Conservation (phyloP, 2,888 invertebrate species). For the Asteroscopus sphinx region DNA sequence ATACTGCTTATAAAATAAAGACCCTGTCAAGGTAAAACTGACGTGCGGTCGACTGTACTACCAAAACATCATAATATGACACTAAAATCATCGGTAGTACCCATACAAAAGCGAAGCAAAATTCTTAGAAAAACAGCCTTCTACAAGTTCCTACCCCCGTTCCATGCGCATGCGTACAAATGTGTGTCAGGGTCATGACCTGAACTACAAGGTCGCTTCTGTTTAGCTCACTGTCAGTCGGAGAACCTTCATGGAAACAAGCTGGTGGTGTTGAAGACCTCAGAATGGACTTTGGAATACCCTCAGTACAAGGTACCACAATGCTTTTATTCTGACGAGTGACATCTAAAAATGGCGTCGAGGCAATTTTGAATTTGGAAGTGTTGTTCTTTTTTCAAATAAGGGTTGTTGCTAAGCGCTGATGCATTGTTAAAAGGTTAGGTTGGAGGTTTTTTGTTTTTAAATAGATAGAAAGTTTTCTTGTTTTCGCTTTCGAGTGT, state of each 20-base stretch:
- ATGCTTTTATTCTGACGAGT: not conserved
- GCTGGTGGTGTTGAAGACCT: slow-evolving; percentile 33
- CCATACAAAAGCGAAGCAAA: not conserved
- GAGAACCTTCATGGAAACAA: slow-evolving; percentile 43
- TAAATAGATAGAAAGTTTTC: slow-evolving; percentile 1
- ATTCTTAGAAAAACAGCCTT: slow-evolving; percentile 18
- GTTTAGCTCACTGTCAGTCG: slow-evolving; percentile 76
- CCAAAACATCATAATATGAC: slow-evolving; percentile 16
- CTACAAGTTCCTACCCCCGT: slow-evolving; percentile 3
- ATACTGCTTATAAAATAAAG: too few species aligned
- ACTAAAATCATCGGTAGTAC: slow-evolving; percentile 28
- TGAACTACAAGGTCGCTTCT: slow-evolving; percentile 81
- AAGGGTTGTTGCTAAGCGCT: slow-evolving; percentile 33
- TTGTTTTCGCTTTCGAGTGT: slow-evolving; percentile 2
- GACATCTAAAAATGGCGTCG: slow-evolving; percentile 18
- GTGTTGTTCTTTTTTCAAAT: slow-evolving; percentile 30
- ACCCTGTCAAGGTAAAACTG: too few species aligned
- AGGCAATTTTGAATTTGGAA: slow-evolving; percentile 1
- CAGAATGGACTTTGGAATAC: slow-evolving; percentile 75
- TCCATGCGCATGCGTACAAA: slow-evolving; percentile 77
- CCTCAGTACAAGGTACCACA: slow-evolving; percentile 74
- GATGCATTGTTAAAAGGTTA: slow-evolving; percentile 14
- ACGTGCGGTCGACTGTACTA: too few species aligned
- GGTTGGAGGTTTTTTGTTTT: slow-evolving; percentile 14
- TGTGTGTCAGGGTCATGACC: slow-evolving; percentile 84